phyloP scores from a whole-genome alignment of 2,888 invertebrate species.

The Drosophila picticornis region DNA sequence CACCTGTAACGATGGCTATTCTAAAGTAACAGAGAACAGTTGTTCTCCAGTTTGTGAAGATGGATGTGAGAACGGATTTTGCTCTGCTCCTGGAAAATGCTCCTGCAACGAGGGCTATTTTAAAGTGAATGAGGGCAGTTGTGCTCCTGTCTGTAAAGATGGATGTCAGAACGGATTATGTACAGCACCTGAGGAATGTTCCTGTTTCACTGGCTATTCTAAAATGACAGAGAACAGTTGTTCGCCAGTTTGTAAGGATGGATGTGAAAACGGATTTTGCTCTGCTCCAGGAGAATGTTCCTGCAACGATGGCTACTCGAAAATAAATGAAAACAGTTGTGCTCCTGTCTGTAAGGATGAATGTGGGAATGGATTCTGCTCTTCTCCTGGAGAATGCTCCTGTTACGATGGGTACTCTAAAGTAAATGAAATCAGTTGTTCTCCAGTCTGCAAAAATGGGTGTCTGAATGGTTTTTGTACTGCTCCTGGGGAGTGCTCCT shows the following conservation, averaged over 20 bases:
- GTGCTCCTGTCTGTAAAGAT: conserved; percentile 3
- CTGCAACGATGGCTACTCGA: conserved; percentile 88
- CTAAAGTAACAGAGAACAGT: conserved; percentile 16
- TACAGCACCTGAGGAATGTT: conserved; percentile 19
- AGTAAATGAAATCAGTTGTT: background rate
- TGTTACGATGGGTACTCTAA: conserved; percentile 59
- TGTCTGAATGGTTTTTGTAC: background rate
- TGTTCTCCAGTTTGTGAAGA: conserved; percentile 55
- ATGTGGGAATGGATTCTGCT: conserved; percentile 82
- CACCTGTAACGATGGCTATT: conserved; percentile 88
- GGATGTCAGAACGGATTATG: conserved; percentile 26
- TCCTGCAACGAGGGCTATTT: background rate
- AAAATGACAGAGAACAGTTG: background rate
- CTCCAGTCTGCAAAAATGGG: background rate
- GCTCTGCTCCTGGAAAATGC: background rate
- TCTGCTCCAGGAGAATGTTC: conserved; percentile 89
- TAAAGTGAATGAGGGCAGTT: background rate
- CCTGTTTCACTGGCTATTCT: conserved; percentile 10
- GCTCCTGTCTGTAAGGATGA: conserved; percentile 54
- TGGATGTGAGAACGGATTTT: background rate
- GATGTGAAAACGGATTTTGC: conserved; percentile 86
- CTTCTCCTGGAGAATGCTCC: conserved; percentile 61
- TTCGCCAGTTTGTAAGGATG: conserved; percentile 13
- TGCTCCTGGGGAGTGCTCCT: background rate
- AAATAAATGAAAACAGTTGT: conserved; percentile 31